Conservation (phyloP, 2,797 vertebrate species). For the Clarias pachynema region DNA sequence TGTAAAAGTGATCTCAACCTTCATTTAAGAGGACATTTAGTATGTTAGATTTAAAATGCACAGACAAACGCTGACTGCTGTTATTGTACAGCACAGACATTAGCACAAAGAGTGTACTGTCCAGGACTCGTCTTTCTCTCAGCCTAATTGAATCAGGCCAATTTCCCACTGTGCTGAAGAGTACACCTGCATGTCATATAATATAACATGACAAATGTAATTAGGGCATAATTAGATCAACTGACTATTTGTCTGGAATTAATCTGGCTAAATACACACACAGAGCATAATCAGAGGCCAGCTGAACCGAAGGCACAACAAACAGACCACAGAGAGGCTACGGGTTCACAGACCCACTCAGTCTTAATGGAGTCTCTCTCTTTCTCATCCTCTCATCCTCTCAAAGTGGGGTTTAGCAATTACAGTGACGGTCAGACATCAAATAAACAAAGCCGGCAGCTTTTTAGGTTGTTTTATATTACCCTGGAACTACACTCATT, state of each 20-base stretch:
- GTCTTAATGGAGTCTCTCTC: constrained; percentile 18
- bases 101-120: constrained; percentile 61
- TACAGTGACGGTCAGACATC: neutral
- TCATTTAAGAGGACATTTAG: constrained; percentile 19
- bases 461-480: neutral
- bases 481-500: no score
- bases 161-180: constrained; percentile 55
- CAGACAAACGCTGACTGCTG: constrained; percentile 13
- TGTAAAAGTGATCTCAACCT: neutral
- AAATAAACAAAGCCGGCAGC: neutral
- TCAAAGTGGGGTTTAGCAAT: neutral
- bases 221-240: constrained; percentile 69
- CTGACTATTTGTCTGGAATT: constrained; percentile 55
- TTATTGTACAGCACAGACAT: constrained; percentile 27
- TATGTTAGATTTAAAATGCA: constrained; percentile 12
- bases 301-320: constrained; percentile 1
- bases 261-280: constrained; percentile 55
- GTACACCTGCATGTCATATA: constrained; percentile 64
- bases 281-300: constrained; percentile 21
- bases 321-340: neutral
- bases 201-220: constrained; percentile 62
- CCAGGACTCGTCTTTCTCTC: constrained; percentile 53
- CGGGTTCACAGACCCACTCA: constrained; percentile 4
- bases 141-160: constrained; percentile 60
- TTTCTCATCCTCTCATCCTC: neutral